phyloP scores from a whole-genome alignment of 2,113 vertebrate genomes.

The Elanus axillaris region DNA sequence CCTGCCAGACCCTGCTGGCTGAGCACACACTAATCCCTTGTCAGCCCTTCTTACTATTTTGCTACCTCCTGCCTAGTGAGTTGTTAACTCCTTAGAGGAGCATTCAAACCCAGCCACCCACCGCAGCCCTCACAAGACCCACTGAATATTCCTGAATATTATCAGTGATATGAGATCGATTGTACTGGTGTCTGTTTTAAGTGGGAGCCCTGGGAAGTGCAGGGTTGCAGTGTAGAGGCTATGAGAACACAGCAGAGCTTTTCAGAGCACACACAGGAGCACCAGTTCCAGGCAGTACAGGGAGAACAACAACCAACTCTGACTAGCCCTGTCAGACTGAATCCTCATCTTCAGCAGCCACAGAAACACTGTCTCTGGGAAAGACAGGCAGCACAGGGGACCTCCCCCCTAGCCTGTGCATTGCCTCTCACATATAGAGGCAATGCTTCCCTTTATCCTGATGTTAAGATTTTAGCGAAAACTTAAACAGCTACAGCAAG shows the following conservation, averaged over 20 bases:
- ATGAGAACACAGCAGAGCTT: neutral
- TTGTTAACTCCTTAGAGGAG: neutral
- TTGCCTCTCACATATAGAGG: neutral
- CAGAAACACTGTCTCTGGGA: neutral
- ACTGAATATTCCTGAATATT: neutral
- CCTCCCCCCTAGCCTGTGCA: neutral
- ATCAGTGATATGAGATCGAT: rapidly evolving
- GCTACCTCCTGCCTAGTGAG: neutral
- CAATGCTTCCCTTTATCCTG: neutral
- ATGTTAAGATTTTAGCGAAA: neutral
- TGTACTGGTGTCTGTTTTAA: neutral
- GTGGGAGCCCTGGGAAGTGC: neutral
- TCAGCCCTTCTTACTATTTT: neutral
- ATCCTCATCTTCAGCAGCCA: neutral
- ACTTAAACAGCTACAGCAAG: neutral
- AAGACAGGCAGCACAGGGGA: neutral
- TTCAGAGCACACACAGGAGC: neutral
- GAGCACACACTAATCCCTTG: slow-evolving; percentile 8
- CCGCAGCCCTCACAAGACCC: neutral
- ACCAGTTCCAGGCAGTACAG: neutral
- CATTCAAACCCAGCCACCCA: neutral
- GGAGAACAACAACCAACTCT: neutral
- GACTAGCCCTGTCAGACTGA: neutral
- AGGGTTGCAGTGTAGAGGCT: neutral
- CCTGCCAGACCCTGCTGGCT: neutral